A percentile compares a stretch with the other conserved stretches of the same genome.
phyloP scores from a whole-genome alignment of 2,113 vertebrate species.

The Lophotis ruficrista region DNA sequence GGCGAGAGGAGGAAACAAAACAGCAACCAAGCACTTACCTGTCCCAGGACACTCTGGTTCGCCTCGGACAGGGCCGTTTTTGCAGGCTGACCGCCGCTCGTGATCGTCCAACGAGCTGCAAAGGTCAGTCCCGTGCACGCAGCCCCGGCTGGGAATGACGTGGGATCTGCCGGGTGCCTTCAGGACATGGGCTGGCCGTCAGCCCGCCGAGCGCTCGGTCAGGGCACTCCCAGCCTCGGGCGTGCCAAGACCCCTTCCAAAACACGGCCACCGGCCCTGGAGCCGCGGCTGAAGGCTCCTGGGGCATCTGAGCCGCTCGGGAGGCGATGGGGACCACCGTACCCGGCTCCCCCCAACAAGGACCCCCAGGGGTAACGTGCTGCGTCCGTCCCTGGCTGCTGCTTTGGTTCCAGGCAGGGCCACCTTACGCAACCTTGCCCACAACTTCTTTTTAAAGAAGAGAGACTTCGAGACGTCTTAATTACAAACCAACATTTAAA shows the following conservation, averaged over 20 bases:
- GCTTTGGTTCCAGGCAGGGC: background rate
- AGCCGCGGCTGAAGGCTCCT: background rate
- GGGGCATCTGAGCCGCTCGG: background rate
- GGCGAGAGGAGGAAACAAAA: background rate
- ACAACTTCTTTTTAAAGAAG: background rate
- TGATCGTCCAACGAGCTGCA: background rate
- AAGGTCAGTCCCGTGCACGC: background rate
- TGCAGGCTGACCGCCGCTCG: background rate
- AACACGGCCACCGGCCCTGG: fast-evolving
- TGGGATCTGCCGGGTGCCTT: background rate
- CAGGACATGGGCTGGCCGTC: background rate
- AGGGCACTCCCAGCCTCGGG: background rate
- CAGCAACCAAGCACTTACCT: background rate
- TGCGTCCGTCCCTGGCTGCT: background rate
- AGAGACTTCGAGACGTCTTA: background rate
- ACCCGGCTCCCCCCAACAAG: background rate
- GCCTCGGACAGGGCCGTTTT: fast-evolving
- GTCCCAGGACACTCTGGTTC: background rate
- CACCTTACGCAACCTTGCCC: background rate
- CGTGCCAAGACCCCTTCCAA: fast-evolving
- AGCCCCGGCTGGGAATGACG: background rate
- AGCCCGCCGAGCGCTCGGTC: background rate
- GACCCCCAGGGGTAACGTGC: fast-evolving
- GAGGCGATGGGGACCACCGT: background rate
- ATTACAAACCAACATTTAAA: constrained; percentile 46